phyloP scores from a whole-genome alignment of 1,140 invertebrate species.

The Panagrolaimus sp. region DNA sequence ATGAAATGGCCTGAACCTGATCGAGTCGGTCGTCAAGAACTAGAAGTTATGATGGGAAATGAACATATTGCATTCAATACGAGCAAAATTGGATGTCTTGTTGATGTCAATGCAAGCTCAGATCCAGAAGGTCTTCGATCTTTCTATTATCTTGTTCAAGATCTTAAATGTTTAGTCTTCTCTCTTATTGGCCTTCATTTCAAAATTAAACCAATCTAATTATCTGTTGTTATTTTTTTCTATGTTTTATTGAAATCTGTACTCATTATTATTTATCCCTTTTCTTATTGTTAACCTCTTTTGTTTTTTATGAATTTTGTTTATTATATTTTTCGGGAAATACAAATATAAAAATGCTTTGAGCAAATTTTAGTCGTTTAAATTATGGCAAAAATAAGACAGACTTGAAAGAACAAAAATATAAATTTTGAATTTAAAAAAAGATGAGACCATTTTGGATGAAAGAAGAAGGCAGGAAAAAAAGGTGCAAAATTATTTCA shows the following conservation, averaged over 20 bases:
- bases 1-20: conserved; percentile 91
- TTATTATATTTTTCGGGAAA: not conserved
- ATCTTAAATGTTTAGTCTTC: conserved; percentile 97
- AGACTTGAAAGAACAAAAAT: not conserved
- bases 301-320: conserved; percentile 5
- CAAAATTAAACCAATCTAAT: conserved; percentile 96
- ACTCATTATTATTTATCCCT: conserved; percentile 1
- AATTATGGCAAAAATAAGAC: not conserved
- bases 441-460: conserved; percentile 15
- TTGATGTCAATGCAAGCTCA: conserved; percentile 91
- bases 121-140: conserved; percentile 94
- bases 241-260: conserved; percentile 17
- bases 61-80: conserved; percentile 99
- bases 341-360: too few species aligned
- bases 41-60: conserved; percentile 97
- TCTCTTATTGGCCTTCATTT: conserved; percentile 99
- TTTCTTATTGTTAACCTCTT: conserved; percentile 13
- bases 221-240: not conserved
- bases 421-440: not conserved
- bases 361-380: too few species aligned
- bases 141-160: conserved; percentile 98
- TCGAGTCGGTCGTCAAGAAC: conserved; percentile 87
- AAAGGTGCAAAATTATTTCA: not conserved
- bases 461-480: conserved; percentile 7
- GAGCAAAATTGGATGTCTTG: conserved; percentile 87